A percentile compares a stretch with the other conserved stretches of the same genome.
Evolutionary conservation across 2,888 invertebrate species (phyloP).

Genomic region (Himalopsyche tibetana): DNA sequence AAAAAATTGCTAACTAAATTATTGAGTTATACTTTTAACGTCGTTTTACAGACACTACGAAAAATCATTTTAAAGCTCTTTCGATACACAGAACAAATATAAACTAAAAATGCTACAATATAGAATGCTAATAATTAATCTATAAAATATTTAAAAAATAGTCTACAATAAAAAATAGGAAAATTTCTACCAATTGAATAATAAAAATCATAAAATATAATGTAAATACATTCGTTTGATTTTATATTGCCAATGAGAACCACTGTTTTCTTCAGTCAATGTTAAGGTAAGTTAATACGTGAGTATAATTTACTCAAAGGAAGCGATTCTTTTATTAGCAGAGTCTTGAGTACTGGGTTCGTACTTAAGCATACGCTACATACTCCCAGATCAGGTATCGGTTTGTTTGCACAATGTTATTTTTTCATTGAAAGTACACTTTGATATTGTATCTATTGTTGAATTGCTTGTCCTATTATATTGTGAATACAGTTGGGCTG

Average conservation of each 20-base stretch:
- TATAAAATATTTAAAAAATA: too few relatives aligned
- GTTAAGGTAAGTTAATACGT: slow-evolving; percentile 56
- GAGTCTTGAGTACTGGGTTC: slow-evolving; percentile 1
- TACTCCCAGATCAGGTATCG: slow-evolving; percentile 52
- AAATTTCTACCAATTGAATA: too few relatives aligned
- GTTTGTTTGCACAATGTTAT: slow-evolving; percentile 59
- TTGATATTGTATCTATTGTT: slow-evolving; percentile 46
- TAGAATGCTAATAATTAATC: too few relatives aligned
- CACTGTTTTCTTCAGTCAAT: background rate
- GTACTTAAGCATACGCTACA: slow-evolving; percentile 1
- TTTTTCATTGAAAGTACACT: slow-evolving; percentile 18
- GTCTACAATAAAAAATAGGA: too few relatives aligned
- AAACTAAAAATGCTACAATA: too few relatives aligned
- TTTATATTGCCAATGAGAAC: background rate
- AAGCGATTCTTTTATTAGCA: slow-evolving; percentile 61
- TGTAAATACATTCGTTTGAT: too few relatives aligned
- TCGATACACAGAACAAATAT: too few relatives aligned
- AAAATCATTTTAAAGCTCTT: too few relatives aligned
- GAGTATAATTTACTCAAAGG: slow-evolving; percentile 60
- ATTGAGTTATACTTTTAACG: too few relatives aligned
- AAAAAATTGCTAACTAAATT: too few relatives aligned
- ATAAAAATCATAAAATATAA: too few relatives aligned
- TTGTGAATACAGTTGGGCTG: slow-evolving; percentile 11
- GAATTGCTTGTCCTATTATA: background rate
- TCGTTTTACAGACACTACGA: too few relatives aligned